Conservation (phyloP, 2,888 invertebrate species). For the Xanthia togata region DNA sequence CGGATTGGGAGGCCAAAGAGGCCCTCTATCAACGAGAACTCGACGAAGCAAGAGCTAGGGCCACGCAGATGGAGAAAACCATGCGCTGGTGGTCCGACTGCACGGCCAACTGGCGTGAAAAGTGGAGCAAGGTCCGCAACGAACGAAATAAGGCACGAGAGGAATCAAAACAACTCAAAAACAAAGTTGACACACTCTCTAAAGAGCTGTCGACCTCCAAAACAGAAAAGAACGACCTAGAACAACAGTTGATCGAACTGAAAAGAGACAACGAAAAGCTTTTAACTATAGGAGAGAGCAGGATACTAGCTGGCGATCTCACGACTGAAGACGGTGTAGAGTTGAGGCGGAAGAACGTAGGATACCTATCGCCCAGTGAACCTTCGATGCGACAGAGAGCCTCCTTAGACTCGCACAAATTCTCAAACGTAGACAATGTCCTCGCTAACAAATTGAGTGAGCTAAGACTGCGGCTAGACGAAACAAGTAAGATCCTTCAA, state of each 20-base stretch:
- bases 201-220: constrained; percentile 94
- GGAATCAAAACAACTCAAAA: constrained; percentile 95
- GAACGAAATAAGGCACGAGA: constrained; percentile 98
- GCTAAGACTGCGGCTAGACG: constrained; percentile 82
- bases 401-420: constrained; percentile 86
- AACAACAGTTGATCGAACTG: constrained; percentile 93
- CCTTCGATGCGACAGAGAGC: constrained; percentile 81
- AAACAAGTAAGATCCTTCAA: constrained; percentile 83
- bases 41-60: constrained; percentile 97
- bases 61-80: constrained; percentile 99
- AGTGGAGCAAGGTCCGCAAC: constrained; percentile 98
- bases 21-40: constrained; percentile 94
- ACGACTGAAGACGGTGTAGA: constrained; percentile 85
- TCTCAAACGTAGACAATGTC: constrained; percentile 85
- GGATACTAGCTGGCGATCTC: constrained; percentile 83
- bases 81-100: constrained; percentile 99
- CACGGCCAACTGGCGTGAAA: constrained; percentile 99
- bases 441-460: constrained; percentile 85
- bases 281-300: constrained; percentile 87
- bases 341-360: constrained; percentile 81
- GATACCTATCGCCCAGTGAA: constrained; percentile 79
- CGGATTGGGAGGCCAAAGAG: constrained; percentile 95
- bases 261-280: constrained; percentile 96
- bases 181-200: constrained; percentile 94
- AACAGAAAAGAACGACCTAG: constrained; percentile 94